phyloP scores from a whole-genome alignment of 2,888 invertebrate genomes.

The Caenorhabditis becei region DNA sequence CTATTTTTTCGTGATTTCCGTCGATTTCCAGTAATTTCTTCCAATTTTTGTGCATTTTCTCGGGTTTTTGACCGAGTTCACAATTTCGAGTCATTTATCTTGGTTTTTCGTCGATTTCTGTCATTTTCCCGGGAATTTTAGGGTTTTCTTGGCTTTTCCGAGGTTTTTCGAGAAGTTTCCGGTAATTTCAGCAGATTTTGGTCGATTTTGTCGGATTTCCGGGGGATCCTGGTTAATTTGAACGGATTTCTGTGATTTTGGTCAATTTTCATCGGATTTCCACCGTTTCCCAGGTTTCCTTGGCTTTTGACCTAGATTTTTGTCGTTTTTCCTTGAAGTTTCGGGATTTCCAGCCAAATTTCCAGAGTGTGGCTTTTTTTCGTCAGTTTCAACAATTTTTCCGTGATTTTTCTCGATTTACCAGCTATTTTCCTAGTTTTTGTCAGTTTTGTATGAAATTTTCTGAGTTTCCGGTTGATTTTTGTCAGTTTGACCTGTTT shows the following conservation, averaged over 20 bases:
- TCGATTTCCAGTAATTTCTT: too few relatives aligned
- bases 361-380: neutral
- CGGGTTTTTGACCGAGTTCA: too few relatives aligned
- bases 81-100: too few relatives aligned
- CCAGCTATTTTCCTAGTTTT: neutral
- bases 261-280: too few relatives aligned
- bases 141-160: neutral
- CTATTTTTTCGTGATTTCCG: neutral
- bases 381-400: neutral
- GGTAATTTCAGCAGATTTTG: neutral
- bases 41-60: conserved; percentile 8
- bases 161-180: neutral
- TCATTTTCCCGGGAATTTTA: neutral
- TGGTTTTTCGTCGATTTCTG: neutral
- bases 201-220: too few relatives aligned
- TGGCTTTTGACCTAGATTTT: too few relatives aligned
- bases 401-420: neutral
- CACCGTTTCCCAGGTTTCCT: neutral
- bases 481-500: too few relatives aligned
- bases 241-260: neutral
- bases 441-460: too few relatives aligned
- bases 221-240: neutral
- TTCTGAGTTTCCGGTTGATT: too few relatives aligned
- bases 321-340: neutral
- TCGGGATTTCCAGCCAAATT: too few relatives aligned